These are phyloP conservation scores for Euproctis similis DNA, from an alignment of 2,888 invertebrate genomes.

Conservation along the genomic window DNA sequence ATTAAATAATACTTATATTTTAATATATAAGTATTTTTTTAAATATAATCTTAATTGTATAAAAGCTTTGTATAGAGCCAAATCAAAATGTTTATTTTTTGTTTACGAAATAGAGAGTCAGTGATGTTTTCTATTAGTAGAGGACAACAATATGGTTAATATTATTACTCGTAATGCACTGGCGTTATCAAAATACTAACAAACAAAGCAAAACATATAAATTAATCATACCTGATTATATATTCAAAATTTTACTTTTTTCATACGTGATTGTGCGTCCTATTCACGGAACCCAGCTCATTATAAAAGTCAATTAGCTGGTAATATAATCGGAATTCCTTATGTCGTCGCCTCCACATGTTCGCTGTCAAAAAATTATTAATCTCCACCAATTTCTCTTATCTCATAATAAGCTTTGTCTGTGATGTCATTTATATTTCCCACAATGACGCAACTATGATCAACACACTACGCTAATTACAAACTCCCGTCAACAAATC, in stretches of 20 bases:
- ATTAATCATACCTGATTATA: not conserved
- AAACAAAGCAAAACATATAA: not conserved
- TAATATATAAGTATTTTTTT: too few relatives aligned
- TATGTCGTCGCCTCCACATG: slow-evolving; percentile 20
- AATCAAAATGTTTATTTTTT: too few relatives aligned
- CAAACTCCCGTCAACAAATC: too few relatives aligned
- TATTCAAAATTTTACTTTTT: not conserved
- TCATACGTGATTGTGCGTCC: not conserved
- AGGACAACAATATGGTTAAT: too few relatives aligned
- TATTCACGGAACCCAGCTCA: slow-evolving; percentile 14
- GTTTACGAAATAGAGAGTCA: too few relatives aligned
- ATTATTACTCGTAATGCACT: too few relatives aligned
- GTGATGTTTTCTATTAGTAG: too few relatives aligned
- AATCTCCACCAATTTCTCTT: slow-evolving; percentile 26
- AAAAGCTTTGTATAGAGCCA: too few relatives aligned
- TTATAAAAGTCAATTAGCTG: slow-evolving; percentile 22
- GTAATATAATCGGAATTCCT: slow-evolving; percentile 11
- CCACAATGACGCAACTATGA: slow-evolving; percentile 20
- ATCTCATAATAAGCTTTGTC: slow-evolving; percentile 16
- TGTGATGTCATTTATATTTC: slow-evolving; percentile 18
- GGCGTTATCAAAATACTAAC: too few relatives aligned
- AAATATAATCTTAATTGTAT: too few relatives aligned
- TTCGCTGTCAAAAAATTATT: slow-evolving; percentile 25
- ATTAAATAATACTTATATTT: too few relatives aligned
- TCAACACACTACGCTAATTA: slow-evolving; percentile 9